Percentiles rank a stretch among this genome's conserved stretches.
Evolutionary conservation across 2,797 vertebrate species (phyloP).

Genomic region (Darevskia mixta): DNA sequence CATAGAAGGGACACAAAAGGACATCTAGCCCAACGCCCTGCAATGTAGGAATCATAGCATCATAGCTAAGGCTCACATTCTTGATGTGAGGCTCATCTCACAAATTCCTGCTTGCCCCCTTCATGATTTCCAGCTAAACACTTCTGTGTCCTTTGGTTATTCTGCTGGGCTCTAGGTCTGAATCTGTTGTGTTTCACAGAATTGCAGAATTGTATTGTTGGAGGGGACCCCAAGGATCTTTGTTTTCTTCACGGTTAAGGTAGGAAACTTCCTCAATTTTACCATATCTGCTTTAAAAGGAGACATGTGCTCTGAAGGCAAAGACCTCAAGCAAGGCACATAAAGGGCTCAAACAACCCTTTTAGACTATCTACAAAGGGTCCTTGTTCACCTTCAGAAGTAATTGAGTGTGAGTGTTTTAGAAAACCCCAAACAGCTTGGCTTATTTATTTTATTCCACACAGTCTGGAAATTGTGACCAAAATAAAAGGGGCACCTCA

Average conservation of each 20-base stretch:
- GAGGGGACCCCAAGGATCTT: neutral
- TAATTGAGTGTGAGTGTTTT: neutral
- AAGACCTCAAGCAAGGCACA: neutral
- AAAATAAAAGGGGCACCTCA: neutral
- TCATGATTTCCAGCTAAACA: too few relatives aligned
- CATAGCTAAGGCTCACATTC: too few relatives aligned
- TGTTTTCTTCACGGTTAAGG: neutral
- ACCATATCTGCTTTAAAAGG: neutral
- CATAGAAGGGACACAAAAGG: too few relatives aligned
- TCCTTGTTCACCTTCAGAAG: constrained; percentile 1
- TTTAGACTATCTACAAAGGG: neutral
- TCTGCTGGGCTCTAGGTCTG: constrained; percentile 2
- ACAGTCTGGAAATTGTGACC: neutral
- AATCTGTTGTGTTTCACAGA: neutral
- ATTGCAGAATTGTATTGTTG: too few relatives aligned
- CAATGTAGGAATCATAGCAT: too few relatives aligned
- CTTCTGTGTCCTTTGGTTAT: neutral
- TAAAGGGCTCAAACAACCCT: neutral
- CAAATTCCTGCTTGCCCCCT: too few relatives aligned
- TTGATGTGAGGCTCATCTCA: too few relatives aligned
- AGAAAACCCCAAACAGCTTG: neutral
- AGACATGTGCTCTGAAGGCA: neutral
- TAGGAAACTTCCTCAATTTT: neutral
- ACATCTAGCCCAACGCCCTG: too few relatives aligned
- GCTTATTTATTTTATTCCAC: constrained; percentile 1